phyloP scores from a whole-genome alignment of 2,113 vertebrate species.

The Psophia crepitans region DNA sequence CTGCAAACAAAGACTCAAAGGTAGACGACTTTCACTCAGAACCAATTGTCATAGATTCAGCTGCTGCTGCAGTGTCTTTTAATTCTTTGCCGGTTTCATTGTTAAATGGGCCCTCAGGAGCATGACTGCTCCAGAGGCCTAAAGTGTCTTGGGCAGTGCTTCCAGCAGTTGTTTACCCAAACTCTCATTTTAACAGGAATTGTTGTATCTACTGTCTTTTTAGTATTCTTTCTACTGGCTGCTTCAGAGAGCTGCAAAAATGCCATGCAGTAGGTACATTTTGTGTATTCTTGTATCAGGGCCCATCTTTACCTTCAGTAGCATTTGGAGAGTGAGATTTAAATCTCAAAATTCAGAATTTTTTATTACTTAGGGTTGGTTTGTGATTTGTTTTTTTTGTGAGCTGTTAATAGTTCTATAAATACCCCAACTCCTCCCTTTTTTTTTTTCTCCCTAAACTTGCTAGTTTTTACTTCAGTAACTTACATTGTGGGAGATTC shows the following conservation, averaged over 20 bases:
- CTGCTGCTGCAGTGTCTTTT: not conserved
- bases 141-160: not conserved
- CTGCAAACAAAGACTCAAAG: constrained; percentile 81
- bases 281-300: rapidly evolving
- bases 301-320: not conserved
- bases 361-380: not conserved
- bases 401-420: not conserved
- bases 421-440: not conserved
- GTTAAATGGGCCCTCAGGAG: not conserved
- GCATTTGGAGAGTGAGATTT: not conserved
- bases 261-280: not conserved
- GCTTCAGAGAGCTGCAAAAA: not conserved
- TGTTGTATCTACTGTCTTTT: not conserved
- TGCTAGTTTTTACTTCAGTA: not conserved
- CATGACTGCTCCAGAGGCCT: not conserved
- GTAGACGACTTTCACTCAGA: constrained; percentile 40
- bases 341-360: not conserved
- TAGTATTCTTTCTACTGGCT: not conserved
- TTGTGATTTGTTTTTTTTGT: not conserved
- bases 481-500: not conserved
- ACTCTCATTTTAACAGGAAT: not conserved
- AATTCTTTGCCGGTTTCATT: not conserved
- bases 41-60: not conserved
- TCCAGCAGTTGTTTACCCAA: not conserved
- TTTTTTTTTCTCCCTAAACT: not conserved